These are phyloP conservation scores for Gambusia affinis DNA, from an alignment of 2,113 vertebrate species.

Conservation along the genomic window DNA sequence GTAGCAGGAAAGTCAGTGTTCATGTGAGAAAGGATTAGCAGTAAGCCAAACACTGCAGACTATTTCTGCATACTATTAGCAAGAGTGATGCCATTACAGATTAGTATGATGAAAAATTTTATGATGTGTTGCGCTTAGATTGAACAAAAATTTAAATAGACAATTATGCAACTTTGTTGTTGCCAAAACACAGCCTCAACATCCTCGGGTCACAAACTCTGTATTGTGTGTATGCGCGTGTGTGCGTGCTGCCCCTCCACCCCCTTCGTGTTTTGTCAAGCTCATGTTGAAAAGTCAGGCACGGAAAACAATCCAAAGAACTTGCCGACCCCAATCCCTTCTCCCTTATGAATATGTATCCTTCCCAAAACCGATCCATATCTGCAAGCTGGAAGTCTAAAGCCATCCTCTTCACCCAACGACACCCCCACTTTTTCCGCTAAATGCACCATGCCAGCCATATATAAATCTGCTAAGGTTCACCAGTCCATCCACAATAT, in stretches of 20 bases:
- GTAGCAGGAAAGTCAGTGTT: slow-evolving; percentile 37
- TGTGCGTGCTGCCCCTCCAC: background rate
- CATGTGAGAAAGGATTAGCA: slow-evolving; percentile 49
- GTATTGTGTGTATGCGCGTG: background rate
- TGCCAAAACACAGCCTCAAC: slow-evolving; percentile 21
- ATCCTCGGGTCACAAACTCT: slow-evolving; percentile 3
- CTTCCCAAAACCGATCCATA: slow-evolving; percentile 73
- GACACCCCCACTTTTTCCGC: slow-evolving; percentile 19
- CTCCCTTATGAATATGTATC: slow-evolving; percentile 74
- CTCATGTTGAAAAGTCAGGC: slow-evolving; percentile 33
- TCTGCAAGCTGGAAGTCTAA: slow-evolving; percentile 63
- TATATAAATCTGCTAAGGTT: slow-evolving; percentile 57
- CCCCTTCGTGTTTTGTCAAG: slow-evolving; percentile 16
- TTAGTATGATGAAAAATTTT: slow-evolving; percentile 46
- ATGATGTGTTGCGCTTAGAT: slow-evolving; percentile 29
- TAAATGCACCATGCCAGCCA: slow-evolving; percentile 48
- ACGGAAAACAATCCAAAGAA: slow-evolving; percentile 69
- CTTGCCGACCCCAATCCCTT: slow-evolving; percentile 70
- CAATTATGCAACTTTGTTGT: slow-evolving; percentile 53
- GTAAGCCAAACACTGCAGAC: slow-evolving; percentile 28
- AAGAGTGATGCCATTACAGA: slow-evolving; percentile 54
- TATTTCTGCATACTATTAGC: slow-evolving; percentile 37
- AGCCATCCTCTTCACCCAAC: slow-evolving; percentile 28
- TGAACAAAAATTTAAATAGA: slow-evolving; percentile 43
- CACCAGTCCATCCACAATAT: slow-evolving; percentile 51